Evolutionary conservation across 37 sponge, comb jelly and placozoan species (phyloP).

Genomic region (Petrosia ficiformis): DNA sequence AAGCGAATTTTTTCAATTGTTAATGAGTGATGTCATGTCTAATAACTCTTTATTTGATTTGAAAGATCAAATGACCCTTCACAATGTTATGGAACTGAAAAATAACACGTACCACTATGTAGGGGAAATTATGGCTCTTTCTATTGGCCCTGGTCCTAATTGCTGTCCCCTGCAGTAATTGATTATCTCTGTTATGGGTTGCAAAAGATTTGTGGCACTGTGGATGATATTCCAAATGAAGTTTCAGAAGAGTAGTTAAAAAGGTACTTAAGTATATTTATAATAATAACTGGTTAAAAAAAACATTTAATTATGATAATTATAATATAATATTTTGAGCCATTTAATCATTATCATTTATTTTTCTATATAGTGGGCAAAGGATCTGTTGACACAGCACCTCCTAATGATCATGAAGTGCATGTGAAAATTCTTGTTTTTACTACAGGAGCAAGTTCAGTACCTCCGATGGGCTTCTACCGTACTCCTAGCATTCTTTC

Average conservation of each 20-base stretch:
- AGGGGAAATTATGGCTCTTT: constrained; percentile 22
- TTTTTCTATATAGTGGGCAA: not conserved
- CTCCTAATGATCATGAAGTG: too few species aligned
- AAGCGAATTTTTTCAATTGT: too few species aligned
- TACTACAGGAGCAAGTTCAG: not conserved
- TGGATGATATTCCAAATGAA: constrained; percentile 30
- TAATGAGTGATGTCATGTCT: too few species aligned
- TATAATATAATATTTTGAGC: too few species aligned
- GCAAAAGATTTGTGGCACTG: not conserved
- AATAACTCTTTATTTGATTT: too few species aligned
- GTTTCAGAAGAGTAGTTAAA: too few species aligned
- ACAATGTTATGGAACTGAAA: too few species aligned
- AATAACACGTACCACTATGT: not conserved
- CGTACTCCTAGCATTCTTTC: not conserved
- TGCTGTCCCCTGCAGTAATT: constrained; percentile 21
- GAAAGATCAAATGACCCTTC: too few species aligned
- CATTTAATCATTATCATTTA: not conserved
- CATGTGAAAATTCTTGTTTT: not conserved
- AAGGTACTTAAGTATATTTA: too few species aligned
- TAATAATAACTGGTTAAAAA: too few species aligned
- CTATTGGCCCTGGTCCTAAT: constrained; percentile 25
- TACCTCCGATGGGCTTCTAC: constrained; percentile 16
- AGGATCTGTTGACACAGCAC: not conserved
- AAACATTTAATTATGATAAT: too few species aligned
- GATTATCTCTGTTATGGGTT: constrained; percentile 13